phyloP scores from a whole-genome alignment of 2,113 vertebrate genomes.

The Pycnonotus jocosus region DNA sequence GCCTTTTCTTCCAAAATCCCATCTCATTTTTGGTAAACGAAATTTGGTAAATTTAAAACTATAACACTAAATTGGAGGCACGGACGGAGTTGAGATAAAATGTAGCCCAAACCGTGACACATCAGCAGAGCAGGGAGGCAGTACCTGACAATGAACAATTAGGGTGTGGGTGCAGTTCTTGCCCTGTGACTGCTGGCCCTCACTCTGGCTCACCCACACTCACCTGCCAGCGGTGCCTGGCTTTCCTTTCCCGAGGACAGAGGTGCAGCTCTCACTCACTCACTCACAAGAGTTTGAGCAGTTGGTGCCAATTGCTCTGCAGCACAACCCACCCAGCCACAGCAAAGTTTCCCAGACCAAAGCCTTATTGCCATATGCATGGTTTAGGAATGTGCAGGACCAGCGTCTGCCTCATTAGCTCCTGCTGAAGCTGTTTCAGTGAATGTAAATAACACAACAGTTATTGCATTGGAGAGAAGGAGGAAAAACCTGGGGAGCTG shows the following conservation, averaged over 20 bases:
- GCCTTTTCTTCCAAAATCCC: too few relatives aligned
- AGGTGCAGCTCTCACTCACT: not conserved
- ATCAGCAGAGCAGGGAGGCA: not conserved
- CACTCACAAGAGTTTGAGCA: not conserved
- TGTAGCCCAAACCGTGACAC: too few relatives aligned
- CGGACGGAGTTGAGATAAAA: too few relatives aligned
- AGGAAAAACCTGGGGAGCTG: not conserved
- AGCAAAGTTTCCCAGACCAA: not conserved
- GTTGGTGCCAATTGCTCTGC: fast-evolving
- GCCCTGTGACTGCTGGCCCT: not conserved
- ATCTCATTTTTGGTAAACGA: too few relatives aligned
- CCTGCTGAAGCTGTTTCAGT: not conserved
- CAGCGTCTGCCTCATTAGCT: not conserved
- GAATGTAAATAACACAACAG: not conserved
- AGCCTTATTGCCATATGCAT: not conserved
- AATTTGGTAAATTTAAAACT: too few relatives aligned
- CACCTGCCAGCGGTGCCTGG: fast-evolving
- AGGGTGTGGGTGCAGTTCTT: not conserved
- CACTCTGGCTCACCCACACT: not conserved
- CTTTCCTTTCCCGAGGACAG: not conserved
- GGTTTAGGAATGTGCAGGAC: not conserved
- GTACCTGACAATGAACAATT: not conserved
- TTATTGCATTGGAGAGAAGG: not conserved
- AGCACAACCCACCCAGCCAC: not conserved
- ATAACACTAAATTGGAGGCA: too few relatives aligned